Conservation (phyloP, 2,797 vertebrate species). For the Lophius americanus region DNA sequence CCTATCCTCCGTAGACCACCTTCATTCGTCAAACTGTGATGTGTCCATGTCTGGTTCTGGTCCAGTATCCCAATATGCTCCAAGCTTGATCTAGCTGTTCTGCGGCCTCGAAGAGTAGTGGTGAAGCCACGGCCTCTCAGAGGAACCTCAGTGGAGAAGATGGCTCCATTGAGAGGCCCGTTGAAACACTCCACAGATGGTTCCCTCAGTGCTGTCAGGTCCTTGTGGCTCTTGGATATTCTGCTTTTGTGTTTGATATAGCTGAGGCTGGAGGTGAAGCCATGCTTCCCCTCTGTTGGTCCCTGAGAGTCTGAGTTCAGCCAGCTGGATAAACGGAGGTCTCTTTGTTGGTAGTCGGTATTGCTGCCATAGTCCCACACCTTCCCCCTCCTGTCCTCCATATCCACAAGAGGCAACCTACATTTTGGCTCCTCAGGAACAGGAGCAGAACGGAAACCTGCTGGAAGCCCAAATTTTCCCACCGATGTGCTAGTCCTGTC, state of each 20-base stretch:
- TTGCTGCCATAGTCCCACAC: conserved; percentile 63
- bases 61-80: conserved; percentile 28
- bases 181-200: conserved; percentile 59
- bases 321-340: conserved; percentile 66
- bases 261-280: conserved; percentile 66
- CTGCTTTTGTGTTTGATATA: conserved; percentile 57
- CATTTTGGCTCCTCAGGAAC: conserved; percentile 61
- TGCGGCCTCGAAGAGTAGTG: conserved; percentile 44
- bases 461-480: conserved; percentile 69
- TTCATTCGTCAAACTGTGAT: conserved; percentile 19
- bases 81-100: conserved; percentile 45
- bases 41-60: conserved; percentile 54
- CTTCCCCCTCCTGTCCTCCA: conserved; percentile 64
- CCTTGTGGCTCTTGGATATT: conserved; percentile 66
- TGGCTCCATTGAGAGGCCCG: conserved; percentile 60
- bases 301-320: conserved; percentile 61
- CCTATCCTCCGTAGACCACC: conserved; percentile 40
- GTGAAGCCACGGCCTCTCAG: conserved; percentile 40
- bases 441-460: conserved; percentile 48
- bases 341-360: conserved; percentile 52
- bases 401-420: conserved; percentile 57
- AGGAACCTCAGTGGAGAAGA: conserved; percentile 75
- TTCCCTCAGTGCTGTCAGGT: conserved; percentile 56
- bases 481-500: conserved; percentile 55
- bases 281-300: conserved; percentile 46